These are phyloP conservation scores for Alcis repandata DNA, from an alignment of 2,888 invertebrate genomes.

Conservation along the genomic window DNA sequence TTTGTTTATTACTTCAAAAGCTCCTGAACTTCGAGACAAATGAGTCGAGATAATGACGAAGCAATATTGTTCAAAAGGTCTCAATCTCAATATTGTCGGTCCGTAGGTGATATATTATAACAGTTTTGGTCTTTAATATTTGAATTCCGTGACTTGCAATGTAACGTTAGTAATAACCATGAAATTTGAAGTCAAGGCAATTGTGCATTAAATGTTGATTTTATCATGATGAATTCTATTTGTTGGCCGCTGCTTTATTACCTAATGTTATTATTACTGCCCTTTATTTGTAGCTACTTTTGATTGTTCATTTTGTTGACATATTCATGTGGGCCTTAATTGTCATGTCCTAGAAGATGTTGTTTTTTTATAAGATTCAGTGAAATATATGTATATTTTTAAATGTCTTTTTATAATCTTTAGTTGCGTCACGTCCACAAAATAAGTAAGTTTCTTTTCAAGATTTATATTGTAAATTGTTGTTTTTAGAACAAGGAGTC, in stretches of 20 bases:
- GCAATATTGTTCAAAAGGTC: constrained; percentile 23
- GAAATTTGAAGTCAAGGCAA: constrained; percentile 44
- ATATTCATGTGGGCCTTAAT: constrained; percentile 6
- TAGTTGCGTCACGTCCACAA: constrained; percentile 10
- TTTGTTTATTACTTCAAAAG: constrained; percentile 45
- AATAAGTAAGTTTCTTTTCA: neutral
- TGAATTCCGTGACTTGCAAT: constrained; percentile 36
- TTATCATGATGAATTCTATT: constrained; percentile 50
- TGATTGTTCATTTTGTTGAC: constrained; percentile 12
- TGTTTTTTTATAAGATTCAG: constrained; percentile 4
- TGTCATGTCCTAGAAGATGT: constrained; percentile 10
- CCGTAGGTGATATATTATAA: constrained; percentile 19
- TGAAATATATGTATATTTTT: constrained; percentile 4
- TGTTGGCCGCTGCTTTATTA: constrained; percentile 41
- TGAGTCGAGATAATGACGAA: constrained; percentile 30
- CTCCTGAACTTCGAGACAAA: constrained; percentile 33
- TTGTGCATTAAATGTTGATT: constrained; percentile 45
- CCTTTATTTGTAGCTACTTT: constrained; percentile 6
- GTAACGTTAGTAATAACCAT: constrained; percentile 33
- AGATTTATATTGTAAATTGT: constrained; percentile 6
- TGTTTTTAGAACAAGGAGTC: constrained; percentile 34
- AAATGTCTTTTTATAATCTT: constrained; percentile 6
- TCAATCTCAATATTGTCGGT: constrained; percentile 22
- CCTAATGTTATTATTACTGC: constrained; percentile 15
- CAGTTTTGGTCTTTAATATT: constrained; percentile 17